A percentile compares a stretch with the other conserved stretches of the same genome.
phyloP scores from a whole-genome alignment of 2,888 invertebrate genomes.

The Ochropleura leucogaster region DNA sequence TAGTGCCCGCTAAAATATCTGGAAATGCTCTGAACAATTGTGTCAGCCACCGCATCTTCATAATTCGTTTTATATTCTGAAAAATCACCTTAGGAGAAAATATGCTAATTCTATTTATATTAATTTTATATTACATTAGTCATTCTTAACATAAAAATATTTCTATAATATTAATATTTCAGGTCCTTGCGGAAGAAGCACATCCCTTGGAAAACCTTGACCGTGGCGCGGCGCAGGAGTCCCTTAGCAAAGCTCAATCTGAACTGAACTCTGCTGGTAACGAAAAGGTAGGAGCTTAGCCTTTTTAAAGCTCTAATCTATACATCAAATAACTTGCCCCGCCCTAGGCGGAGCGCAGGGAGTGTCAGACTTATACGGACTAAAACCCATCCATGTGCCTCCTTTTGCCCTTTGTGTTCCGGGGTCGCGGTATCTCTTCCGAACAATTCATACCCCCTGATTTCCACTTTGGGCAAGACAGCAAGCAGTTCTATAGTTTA shows the following conservation, averaged over 20 bases:
- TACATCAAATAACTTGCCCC: neutral
- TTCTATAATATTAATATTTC: conserved; percentile 50
- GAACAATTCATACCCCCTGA: neutral
- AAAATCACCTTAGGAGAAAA: neutral
- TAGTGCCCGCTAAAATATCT: neutral
- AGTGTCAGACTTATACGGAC: too few relatives aligned
- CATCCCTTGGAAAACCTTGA: conserved; percentile 96
- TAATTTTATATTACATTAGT: neutral
- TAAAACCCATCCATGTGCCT: too few relatives aligned
- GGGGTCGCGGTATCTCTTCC: too few relatives aligned
- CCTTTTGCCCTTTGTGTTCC: too few relatives aligned
- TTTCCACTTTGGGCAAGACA: neutral
- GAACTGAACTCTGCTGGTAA: conserved; percentile 94
- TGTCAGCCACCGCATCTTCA: neutral
- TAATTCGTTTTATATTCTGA: neutral
- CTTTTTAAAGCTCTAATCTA: neutral
- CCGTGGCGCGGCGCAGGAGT: conserved; percentile 94
- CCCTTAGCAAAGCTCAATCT: conserved; percentile 95
- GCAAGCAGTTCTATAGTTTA: too few relatives aligned
- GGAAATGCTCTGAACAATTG: neutral
- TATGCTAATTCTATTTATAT: neutral
- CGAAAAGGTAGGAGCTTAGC: conserved; percentile 91
- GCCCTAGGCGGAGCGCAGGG: too few relatives aligned
- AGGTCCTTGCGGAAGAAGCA: conserved; percentile 99
- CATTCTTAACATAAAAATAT: neutral